Base-by-base conservation (phyloP, 2,888 invertebrate genomes). In the Pycnomerus fuliginosus region DNA sequence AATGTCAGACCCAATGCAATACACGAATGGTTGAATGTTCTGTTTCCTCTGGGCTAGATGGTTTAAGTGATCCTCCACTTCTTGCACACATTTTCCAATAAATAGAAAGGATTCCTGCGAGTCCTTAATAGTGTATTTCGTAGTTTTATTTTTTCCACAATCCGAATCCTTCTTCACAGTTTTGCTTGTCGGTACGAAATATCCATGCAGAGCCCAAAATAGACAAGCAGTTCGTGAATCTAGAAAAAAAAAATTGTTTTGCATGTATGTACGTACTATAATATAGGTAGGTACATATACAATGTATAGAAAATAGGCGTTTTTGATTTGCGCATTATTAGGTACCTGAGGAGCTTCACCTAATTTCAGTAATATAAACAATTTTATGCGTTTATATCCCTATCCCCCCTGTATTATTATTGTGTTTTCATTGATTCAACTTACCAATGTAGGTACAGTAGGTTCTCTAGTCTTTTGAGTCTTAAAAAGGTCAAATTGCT, bases 161-260 rank as follows among this genome's bases (percentile, higher is more conserved):
- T n/a, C n/a, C 7, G 17, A 16, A 29, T 47, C 40, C 41, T 50
- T 50, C 16, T 12, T 31, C 2, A 23, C 20, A 5, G 10, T 12
- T 32, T 47, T 50, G 16, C 7, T 35, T 17, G 39, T 46, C n/a
- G 52, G 49, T 4, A 50, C 46, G 22, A 52, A 43, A 16, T 52
- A 52, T 3, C 49, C 52, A 43, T 52, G 52, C n/a, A 46, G 17
- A 4, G 42, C 31, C 46, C 45, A 50, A 4, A 52, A 36, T 14
- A 50, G 7, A 7, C 16, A 14, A 7, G 46, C 46, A 31, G 36
- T 17, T 34, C 24, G 17, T 10, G 35, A 15, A 52, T 52, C 52
- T 52, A 17, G 13, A 44, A 29, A 11, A 34, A 15, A 25, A 34
- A 37, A n/a, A n/a, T n/a, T n/a, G n/a, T n/a, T n/a, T n/a, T n/a